Base-by-base conservation (phyloP, 2,797 vertebrate species). In the Mus spretus region DNA sequence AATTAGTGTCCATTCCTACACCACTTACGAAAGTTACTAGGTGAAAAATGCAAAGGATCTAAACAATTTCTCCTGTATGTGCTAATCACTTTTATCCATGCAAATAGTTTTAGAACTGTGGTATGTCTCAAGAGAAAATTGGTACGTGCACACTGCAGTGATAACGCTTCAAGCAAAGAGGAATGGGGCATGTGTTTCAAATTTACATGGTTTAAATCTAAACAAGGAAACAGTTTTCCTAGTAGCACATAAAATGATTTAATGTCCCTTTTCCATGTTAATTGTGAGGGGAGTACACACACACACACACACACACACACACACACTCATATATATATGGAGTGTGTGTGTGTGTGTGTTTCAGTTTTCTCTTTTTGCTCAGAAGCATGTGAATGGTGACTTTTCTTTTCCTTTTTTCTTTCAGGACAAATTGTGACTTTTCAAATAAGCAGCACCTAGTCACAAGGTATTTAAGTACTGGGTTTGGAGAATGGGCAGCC, bases 221-320 rank as follows among this genome's bases (percentile, higher is more conserved):
- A 81, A 88, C 93, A 92, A 86, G n/a, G 26, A 40, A 53, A 84
- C 74, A 81, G 44, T 15, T 63, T 89, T 92, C 82, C 83, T 95
- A 93, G 75, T 77, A 77, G 28, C 28, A 8, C 55, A n/a, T 40
- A 63, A 59, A 85, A 88, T 4, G 57, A 65, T 8, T 92, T 6
- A 55, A 31, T 85, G 3, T 61, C 78, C 97, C 81, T 94, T 61
- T 3, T 7, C 47, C 74, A 67, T 44, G 47, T 9, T 92, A 96
- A 87, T 93, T 44, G 67, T 55, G 28, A n/a, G 81, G 34, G 80
- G 90, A 91, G n/a, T 89, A 26, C 7, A 19, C 61, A 26, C 34
- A 15, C 55, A 55, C 55, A 55, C 55, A 4, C 14, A 14, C 14
- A 14, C 55, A 14, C 55, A 4, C 53, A 55, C 15, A 4, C 55